These are phyloP conservation scores for Parthenolecanium corni DNA, from an alignment of 2,888 invertebrate genomes.

Conservation along the genomic window DNA sequence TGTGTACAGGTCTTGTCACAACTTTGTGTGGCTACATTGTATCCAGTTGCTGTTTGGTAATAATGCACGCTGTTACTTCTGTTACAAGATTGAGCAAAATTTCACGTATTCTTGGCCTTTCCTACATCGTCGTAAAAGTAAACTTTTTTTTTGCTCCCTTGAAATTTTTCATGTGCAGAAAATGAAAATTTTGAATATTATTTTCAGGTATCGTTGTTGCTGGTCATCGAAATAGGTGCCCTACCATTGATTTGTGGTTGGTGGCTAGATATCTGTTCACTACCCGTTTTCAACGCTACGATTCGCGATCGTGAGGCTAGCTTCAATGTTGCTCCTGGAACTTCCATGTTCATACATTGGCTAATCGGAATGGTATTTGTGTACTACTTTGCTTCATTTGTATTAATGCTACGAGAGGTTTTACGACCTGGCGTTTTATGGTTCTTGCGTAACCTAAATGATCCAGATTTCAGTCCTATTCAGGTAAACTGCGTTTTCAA, in stretches of 20 bases:
- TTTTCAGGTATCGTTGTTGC: conserved; percentile 72
- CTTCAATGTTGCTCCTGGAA: conserved; percentile 73
- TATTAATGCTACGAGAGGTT: conserved; percentile 81
- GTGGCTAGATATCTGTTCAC: conserved; percentile 97
- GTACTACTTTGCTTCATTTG: conserved; percentile 97
- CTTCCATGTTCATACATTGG: conserved; percentile 98
- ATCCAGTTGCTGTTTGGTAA: conserved; percentile 65
- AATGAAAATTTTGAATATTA: background rate
- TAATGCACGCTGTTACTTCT: conserved; percentile 73
- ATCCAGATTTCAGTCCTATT: conserved; percentile 98
- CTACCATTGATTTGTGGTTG: conserved; percentile 94
- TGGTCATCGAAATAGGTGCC: conserved; percentile 93
- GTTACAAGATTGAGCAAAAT: conserved; percentile 67
- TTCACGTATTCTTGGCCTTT: conserved; percentile 76
- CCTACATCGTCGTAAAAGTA: conserved; percentile 70
- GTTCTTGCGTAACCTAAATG: conserved; percentile 95
- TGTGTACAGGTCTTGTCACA: conserved; percentile 57
- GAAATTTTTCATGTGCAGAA: too few species aligned
- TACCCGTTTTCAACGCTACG: conserved; percentile 82
- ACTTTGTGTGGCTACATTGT: conserved; percentile 88
- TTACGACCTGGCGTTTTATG: conserved; percentile 92
- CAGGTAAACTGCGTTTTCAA: conserved; percentile 48
- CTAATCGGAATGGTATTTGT: conserved; percentile 97
- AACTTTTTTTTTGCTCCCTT: too few species aligned
- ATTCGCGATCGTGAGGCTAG: conserved; percentile 76